phyloP scores from a whole-genome alignment of 2,797 vertebrate species.

The Melanogrammus aeglefinus region DNA sequence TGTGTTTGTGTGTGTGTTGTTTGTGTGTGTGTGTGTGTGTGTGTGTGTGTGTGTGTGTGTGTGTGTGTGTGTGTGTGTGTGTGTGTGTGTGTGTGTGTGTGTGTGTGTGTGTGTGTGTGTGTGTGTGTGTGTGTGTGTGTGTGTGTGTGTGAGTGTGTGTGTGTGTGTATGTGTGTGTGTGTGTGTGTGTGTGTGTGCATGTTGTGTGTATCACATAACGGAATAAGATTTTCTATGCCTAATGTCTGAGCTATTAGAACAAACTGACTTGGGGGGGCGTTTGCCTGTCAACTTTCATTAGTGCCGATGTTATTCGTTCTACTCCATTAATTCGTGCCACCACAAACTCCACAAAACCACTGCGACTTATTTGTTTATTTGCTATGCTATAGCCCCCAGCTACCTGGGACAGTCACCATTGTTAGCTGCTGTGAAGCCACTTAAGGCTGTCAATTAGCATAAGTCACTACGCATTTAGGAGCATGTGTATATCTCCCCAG shows the following conservation, averaged over 20 bases:
- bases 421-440: conserved; percentile 27
- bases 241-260: conserved; percentile 75
- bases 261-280: conserved; percentile 75
- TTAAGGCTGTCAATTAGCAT: conserved; percentile 57
- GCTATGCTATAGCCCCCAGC: conserved; percentile 26
- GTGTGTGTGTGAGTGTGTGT: not conserved
- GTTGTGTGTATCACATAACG: conserved; percentile 5
- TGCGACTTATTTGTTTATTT: conserved; percentile 22
- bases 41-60: not conserved
- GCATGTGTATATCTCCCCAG: conserved; percentile 31
- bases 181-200: conserved; percentile 3
- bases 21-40: not conserved
- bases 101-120: not conserved
- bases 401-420: conserved; percentile 40
- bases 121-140: conserved; percentile 1
- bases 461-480: conserved; percentile 54
- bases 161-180: not conserved
- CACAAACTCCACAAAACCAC: conserved; percentile 51
- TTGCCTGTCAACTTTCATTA: conserved; percentile 80
- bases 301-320: conserved; percentile 55
- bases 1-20: not conserved
- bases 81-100: not conserved
- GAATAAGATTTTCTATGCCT: conserved; percentile 67
- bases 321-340: conserved; percentile 67
- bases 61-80: not conserved